Base-by-base conservation (phyloP, 2,797 vertebrate genomes). In the Schizopygopsis pylzovi region DNA sequence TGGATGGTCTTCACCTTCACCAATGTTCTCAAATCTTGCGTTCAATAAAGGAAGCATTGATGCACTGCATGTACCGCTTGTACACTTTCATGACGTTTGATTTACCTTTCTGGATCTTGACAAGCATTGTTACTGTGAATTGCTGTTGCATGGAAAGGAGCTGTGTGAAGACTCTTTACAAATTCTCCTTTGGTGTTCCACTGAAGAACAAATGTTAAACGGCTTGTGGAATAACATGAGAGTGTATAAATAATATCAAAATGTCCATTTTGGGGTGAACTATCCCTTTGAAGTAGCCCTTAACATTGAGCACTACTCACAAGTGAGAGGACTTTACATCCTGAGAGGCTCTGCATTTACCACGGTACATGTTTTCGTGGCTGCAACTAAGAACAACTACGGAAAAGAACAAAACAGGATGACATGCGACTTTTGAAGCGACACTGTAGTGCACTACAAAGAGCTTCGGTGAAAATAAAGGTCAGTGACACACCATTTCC, bases 401-500 rank as follows among this genome's bases (percentile, higher is more conserved):
- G 5, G 22, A 28, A 63, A 18, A 18, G 20, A 25, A 9, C 20
- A 37, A 45, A 56, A 78, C 82, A 84, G 39, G n/a, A 71, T 45
- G 61, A 79, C n/a, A 22, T 52, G 39, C 10, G 43, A 47, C 47
- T 59, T 84, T 70, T 79, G 11, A 43, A 79, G 76, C 5, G 47
- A 76, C 41, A 39, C 71, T 83, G 54, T 37, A 63, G 37, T 10
- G 75, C n/a, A 70, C 65, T 85, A 70, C 63, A 77, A 63, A 76
- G 43, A 45, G 75, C 41, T 47, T 61, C 20, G 59, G 77, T 79
- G 65, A 71, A 79, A 79, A 71, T 79, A 45, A 18, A 79, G 75
- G 52, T 52, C 76, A 79, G 41, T 43, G 18, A 79, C 49, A 72
- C 56, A 80, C 15, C 56, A 81, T 85, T 81, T 72, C 28, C 78